Evolutionary conservation across 1,140 invertebrate species (phyloP), one percentile per base, ranked within the genome.

Genomic region (Brachionus rotundiformis): DNA sequence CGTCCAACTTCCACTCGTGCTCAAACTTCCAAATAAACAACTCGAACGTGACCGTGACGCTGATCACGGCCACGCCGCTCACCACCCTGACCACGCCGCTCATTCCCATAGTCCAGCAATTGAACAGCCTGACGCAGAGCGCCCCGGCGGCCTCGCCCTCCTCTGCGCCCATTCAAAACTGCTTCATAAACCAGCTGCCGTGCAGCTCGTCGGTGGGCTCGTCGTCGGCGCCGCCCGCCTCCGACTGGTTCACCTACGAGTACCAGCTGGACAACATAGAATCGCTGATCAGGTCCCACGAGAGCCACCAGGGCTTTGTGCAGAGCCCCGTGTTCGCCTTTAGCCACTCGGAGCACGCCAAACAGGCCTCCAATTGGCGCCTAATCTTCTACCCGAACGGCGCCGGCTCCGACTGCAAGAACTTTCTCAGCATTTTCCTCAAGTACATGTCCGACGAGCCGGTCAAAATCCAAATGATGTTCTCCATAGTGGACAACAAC

Each of bases 391-490:
- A 79, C 27, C 76, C 76, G 47, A 79, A 79, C 19, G 76, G 76
- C 31, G 76, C 76, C 27, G 76, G 76, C 33, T 19, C 76, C 23
- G 76, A 79, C 23, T 79, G 76, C 36, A 79, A 79, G 41, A 79
- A 79, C 33, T 79, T 79, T n/a, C 47, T 79, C 16, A 79, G 76
- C 76, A 79, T 79, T 39, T 79, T 79, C 7, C 47, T 79, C 23
- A 79, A 79, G 33, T 79, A 79, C 19, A n/a, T 79, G 47, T 79
- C 76, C 13, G 76, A 79, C 47, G 76, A 79, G 19, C 76, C 76
- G 76, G 47, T 79, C 33, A 79, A 79, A 63, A 79, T 79, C 5
- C 76, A 79, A 61, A 79, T 79, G 76, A 79, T 79, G 76, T 79
- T 79, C 33, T 79, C 76, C 11, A 79, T 79, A 6, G 76, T 79